phyloP scores from a whole-genome alignment of 2,797 vertebrate species.

The Acrossocheilus wenchowensis region DNA sequence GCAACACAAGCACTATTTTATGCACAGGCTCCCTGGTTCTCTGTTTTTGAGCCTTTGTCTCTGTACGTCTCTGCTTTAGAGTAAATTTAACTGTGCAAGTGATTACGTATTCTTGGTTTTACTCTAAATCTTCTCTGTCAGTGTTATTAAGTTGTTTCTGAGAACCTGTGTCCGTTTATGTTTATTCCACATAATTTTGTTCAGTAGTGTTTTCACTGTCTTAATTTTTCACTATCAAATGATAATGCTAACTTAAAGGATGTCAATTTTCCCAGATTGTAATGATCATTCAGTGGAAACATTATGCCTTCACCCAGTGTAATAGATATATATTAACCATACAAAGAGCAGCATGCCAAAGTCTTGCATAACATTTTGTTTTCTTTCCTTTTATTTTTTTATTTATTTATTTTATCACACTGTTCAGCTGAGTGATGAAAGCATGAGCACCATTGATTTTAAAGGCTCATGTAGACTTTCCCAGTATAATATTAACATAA shows the following conservation, averaged over 20 bases:
- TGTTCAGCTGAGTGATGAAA: background rate
- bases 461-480: background rate
- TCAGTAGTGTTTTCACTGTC: background rate
- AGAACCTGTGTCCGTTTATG: background rate
- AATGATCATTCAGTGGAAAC: background rate
- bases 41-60: background rate
- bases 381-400: background rate
- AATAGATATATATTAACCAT: background rate
- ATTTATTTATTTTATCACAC: background rate
- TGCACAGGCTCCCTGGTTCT: background rate
- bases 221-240: constrained; percentile 13
- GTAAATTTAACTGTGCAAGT: constrained; percentile 5
- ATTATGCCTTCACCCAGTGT: background rate
- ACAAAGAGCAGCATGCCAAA: background rate
- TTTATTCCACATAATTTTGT: constrained; percentile 7
- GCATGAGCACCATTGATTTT: background rate
- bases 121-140: constrained; percentile 6
- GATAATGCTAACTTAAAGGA: background rate
- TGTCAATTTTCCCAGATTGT: background rate
- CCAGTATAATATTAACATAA: background rate
- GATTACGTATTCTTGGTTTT: constrained; percentile 9
- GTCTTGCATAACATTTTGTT: background rate
- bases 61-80: constrained; percentile 6
- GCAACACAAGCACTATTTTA: background rate
- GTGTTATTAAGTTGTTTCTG: constrained; percentile 5